Percentiles rank a stretch among this genome's conserved stretches.
These are phyloP conservation scores for Huso huso DNA, from an alignment of 2,797 vertebrate genomes.

Conservation along the genomic window DNA sequence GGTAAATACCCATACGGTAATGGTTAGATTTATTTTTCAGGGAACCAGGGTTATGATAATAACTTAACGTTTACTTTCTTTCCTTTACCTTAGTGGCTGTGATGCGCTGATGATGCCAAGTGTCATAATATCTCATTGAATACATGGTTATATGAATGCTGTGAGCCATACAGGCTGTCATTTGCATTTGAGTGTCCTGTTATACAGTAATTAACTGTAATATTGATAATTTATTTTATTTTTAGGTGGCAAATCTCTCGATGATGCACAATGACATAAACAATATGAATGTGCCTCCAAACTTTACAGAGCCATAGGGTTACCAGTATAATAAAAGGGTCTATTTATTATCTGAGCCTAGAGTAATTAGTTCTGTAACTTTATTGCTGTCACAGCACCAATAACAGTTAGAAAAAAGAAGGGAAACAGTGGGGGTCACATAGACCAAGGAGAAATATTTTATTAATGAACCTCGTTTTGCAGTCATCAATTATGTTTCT, in stretches of 20 bases:
- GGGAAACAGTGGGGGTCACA: neutral
- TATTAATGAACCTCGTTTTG: neutral
- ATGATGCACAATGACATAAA: neutral
- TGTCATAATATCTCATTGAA: too few species aligned
- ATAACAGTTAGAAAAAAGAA: neutral
- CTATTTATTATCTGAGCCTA: neutral
- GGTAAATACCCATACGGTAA: too few species aligned
- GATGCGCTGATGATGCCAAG: too few species aligned
- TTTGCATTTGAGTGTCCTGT: too few species aligned
- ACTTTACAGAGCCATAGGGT: neutral
- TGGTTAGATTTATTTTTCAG: too few species aligned
- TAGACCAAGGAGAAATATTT: neutral
- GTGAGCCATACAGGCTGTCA: too few species aligned
- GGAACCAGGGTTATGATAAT: too few species aligned
- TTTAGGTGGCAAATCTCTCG: neutral
- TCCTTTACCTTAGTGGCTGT: too few species aligned
- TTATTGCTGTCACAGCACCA: conserved; percentile 1
- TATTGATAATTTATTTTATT: neutral
- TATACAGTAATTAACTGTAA: too few species aligned
- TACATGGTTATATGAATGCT: too few species aligned
- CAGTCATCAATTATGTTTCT: neutral
- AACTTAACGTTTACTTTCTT: too few species aligned
- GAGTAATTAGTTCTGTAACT: conserved; percentile 3
- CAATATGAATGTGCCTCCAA: neutral
- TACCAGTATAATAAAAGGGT: conserved; percentile 1